phyloP scores from a whole-genome alignment of 2,888 invertebrate species.

The Leptinotarsa peninsularis region DNA sequence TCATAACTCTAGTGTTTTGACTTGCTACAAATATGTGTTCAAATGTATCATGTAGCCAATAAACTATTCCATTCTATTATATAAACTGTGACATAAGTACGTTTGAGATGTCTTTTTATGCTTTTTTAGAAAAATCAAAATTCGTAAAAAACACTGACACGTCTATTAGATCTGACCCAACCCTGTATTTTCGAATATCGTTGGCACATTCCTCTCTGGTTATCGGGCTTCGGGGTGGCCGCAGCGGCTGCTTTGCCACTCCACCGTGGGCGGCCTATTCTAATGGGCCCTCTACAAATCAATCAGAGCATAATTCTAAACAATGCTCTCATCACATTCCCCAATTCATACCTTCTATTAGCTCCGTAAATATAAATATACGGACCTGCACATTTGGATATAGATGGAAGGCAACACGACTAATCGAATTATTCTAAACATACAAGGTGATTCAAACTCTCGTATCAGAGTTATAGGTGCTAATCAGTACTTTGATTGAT shows the following conservation, averaged over 20 bases:
- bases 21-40: too few relatives aligned
- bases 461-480: too few relatives aligned
- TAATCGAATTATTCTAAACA: not conserved
- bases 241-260: constrained; percentile 51
- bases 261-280: constrained; percentile 59
- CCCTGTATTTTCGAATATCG: constrained; percentile 7
- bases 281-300: constrained; percentile 65
- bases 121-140: not conserved
- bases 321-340: constrained; percentile 41
- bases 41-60: too few relatives aligned
- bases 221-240: constrained; percentile 63
- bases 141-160: not conserved
- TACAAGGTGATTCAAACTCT: too few relatives aligned
- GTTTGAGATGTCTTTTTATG: too few relatives aligned
- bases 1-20: too few relatives aligned
- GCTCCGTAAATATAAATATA: constrained; percentile 2
- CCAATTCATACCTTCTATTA: constrained; percentile 25
- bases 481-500: too few relatives aligned
- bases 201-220: constrained; percentile 57
- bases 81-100: too few relatives aligned
- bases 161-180: not conserved
- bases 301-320: constrained; percentile 55
- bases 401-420: not conserved
- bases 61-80: too few relatives aligned
- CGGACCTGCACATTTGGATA: not conserved